Percentiles rank a stretch among this genome's conserved stretches.
phyloP scores from a whole-genome alignment of 2,888 invertebrate genomes.

The Antitype chi region DNA sequence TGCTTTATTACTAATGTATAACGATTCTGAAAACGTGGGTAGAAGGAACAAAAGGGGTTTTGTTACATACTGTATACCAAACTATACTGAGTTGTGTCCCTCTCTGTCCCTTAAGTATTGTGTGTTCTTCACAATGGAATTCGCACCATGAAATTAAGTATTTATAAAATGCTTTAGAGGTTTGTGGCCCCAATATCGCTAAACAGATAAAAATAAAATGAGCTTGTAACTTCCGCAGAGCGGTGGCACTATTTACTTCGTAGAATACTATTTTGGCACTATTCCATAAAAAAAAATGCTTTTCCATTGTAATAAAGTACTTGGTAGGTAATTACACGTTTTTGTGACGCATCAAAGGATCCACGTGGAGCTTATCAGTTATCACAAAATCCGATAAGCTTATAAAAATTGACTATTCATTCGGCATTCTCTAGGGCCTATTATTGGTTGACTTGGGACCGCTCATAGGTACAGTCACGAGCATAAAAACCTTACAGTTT shows the following conservation, averaged over 20 bases:
- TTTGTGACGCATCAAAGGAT: conserved; percentile 30
- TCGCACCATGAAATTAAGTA: background rate
- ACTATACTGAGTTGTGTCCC: background rate
- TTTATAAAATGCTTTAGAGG: background rate
- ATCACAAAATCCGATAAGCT: conserved; percentile 38
- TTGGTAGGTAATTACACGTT: background rate
- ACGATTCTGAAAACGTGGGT: too few species aligned
- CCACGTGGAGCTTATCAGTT: conserved; percentile 47
- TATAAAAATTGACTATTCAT: conserved; percentile 22
- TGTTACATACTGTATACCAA: background rate
- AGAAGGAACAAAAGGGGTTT: background rate
- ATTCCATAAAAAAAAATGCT: conserved; percentile 28
- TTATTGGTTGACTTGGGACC: conserved; percentile 36
- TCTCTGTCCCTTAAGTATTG: background rate
- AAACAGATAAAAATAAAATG: background rate
- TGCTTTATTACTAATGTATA: too few species aligned
- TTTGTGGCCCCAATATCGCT: background rate
- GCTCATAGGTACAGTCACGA: background rate
- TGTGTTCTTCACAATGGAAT: background rate
- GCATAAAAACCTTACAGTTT: background rate
- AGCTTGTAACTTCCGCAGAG: background rate
- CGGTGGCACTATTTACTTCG: conserved; percentile 19
- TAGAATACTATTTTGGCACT: conserved; percentile 15
- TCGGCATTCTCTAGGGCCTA: conserved; percentile 11
- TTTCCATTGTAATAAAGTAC: conserved; percentile 1